Conservation (phyloP, 2,113 vertebrate species). For the Nyctereutes procyonoides region DNA sequence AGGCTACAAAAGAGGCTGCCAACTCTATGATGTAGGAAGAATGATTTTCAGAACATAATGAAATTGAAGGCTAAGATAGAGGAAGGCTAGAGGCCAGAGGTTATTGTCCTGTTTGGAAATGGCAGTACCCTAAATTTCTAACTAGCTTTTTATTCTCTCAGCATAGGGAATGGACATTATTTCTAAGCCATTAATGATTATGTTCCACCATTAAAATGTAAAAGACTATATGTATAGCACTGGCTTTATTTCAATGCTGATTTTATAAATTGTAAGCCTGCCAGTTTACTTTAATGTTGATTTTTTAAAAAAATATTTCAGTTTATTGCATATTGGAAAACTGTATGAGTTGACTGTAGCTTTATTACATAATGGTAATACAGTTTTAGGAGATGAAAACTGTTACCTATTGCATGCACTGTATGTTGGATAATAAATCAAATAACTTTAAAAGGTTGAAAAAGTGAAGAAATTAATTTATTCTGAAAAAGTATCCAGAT, state of each 20-base stretch:
- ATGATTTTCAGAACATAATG: background rate
- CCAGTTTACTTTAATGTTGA: slow-evolving; percentile 39
- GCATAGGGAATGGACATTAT: background rate
- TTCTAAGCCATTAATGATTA: slow-evolving; percentile 17
- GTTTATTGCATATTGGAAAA: slow-evolving; percentile 70
- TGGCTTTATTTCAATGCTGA: slow-evolving; percentile 61
- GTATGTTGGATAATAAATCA: slow-evolving; percentile 51
- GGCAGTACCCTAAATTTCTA: slow-evolving; percentile 24
- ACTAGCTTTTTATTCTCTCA: slow-evolving; percentile 10
- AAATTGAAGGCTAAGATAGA: background rate
- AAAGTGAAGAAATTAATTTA: slow-evolving; percentile 42
- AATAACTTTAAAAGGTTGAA: slow-evolving; percentile 24
- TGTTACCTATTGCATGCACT: slow-evolving; percentile 2
- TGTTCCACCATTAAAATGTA: slow-evolving; percentile 52
- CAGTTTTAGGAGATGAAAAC: slow-evolving; percentile 50
- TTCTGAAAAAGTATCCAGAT: slow-evolving; percentile 6
- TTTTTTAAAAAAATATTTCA: slow-evolving; percentile 29
- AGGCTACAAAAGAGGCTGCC: background rate
- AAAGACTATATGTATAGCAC: background rate
- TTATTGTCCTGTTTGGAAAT: slow-evolving; percentile 32
- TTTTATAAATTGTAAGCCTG: slow-evolving; percentile 66
- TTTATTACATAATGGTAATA: slow-evolving; percentile 58
- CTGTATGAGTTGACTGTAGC: background rate
- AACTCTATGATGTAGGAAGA: background rate
- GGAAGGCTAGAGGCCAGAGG: background rate